Base-by-base conservation (phyloP, 2,888 invertebrate species). In the Idaea straminata region DNA sequence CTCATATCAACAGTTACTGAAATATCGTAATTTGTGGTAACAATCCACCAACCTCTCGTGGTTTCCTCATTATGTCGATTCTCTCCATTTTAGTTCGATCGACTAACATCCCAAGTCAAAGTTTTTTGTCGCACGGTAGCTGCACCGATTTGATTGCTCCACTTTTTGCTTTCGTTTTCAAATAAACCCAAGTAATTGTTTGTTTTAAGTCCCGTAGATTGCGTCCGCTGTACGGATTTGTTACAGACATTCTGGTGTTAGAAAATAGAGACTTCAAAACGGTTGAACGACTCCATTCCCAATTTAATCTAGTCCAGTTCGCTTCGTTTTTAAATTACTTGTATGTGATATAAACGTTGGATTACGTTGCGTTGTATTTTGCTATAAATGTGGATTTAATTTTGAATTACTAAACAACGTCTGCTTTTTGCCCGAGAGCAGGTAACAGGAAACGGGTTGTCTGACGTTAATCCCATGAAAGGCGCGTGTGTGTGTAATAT, bases 111-210 rank as follows among this genome's bases (percentile, higher is more conserved):
- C 81, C 77, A 80, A 78, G 77, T 77, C 78, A 73, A 79, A 81
- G 80, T 87, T 92, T 92, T 91, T 92, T 91, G 88, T 88, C 78
- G 81, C 85, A 83, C 87, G 81, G 85, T 86, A 87, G 89, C 90
- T 86, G 88, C 88, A 89, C 82, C 88, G 86, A 89, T 91, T 90
- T 89, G 88, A 91, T 89, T 91, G 91, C 90, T 86, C 82, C 75
- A 78, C 80, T 88, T 92, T 91, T 92, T 92, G 91, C 86, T 85
- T 83, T 84, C 81, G 85, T 88, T 88, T 87, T 86, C 88, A 89
- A 92, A 91, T 88, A 91, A 91, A 91, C 86, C 87, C 77, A 86
- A 89, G 90, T 91, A 92, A 92, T 92, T 92, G 92, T 92, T 92
- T 92, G 92, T 92, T 92, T 91, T 92, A 92, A 88, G 84, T 82